Percentiles rank a stretch among this genome's conserved stretches.
Conservation (phyloP, 1,140 invertebrate species). For the Brachionus asplanchnoidis region DNA sequence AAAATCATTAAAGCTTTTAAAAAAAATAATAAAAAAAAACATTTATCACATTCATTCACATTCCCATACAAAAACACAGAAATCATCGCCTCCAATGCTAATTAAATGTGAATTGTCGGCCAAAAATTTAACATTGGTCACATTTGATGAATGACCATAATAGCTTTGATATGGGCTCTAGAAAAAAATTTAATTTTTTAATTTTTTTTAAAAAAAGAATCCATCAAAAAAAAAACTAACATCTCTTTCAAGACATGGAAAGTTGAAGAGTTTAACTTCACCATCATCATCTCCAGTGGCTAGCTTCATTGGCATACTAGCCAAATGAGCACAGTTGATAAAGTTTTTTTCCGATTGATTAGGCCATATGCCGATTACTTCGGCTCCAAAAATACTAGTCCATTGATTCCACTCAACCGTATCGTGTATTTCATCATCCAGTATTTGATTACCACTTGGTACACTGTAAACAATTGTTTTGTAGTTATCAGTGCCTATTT, state of each 20-base stretch:
- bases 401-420: constrained; percentile 55
- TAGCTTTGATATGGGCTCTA: constrained; percentile 50
- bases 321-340: constrained; percentile 54
- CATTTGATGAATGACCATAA: constrained; percentile 55
- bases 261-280: constrained; percentile 54
- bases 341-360: constrained; percentile 50
- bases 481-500: constrained; percentile 54
- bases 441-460: constrained; percentile 46
- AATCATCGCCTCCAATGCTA: constrained; percentile 55
- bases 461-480: constrained; percentile 51
- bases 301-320: constrained; percentile 51
- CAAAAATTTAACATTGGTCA: constrained; percentile 55
- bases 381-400: constrained; percentile 55
- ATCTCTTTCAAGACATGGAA: constrained; percentile 53
- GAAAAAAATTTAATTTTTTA: neutral
- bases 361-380: constrained; percentile 57
- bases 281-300: constrained; percentile 57
- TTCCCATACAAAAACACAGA: constrained; percentile 53
- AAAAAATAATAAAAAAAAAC: neutral
- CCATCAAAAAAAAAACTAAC: constrained; percentile 48
- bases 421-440: constrained; percentile 45
- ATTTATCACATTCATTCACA: constrained; percentile 42
- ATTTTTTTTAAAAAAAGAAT: neutral
- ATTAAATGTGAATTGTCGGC: constrained; percentile 52
- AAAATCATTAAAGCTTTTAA: neutral